Evolutionary conservation across 2,797 vertebrate genomes (phyloP).

Genomic region (Esox lucius): DNA sequence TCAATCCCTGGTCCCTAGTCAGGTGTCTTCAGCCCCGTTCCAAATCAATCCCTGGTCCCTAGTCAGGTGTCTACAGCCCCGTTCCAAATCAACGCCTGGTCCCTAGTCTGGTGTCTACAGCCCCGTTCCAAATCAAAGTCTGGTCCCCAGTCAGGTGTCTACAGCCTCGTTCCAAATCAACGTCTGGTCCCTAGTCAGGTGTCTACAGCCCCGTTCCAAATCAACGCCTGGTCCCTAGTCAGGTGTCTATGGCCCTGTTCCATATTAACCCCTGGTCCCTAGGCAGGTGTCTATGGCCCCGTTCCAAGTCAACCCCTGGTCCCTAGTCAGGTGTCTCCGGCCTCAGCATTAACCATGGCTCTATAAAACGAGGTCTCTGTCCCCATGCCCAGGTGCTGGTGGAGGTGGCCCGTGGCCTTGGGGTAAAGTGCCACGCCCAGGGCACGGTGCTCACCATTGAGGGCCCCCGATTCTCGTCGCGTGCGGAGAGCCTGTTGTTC

Average conservation of each 20-base stretch:
- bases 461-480: conserved; percentile 93
- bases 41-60: not conserved
- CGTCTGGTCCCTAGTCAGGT: not conserved
- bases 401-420: conserved; percentile 85
- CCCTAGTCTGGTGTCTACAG: not conserved
- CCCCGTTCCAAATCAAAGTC: not conserved
- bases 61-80: not conserved
- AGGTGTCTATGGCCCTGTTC: not conserved
- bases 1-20: not conserved
- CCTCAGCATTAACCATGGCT: not conserved
- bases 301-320: not conserved
- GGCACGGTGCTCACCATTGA: conserved; percentile 91
- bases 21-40: not conserved
- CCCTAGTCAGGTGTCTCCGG: no score
- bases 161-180: not conserved
- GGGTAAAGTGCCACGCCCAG: conserved; percentile 85
- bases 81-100: not conserved
- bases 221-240: not conserved
- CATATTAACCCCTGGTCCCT: not conserved
- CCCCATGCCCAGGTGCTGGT: conserved; percentile 78
- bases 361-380: not conserved
- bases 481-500: conserved; percentile 91
- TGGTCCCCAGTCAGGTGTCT: not conserved
- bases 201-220: not conserved
- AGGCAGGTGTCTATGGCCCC: not conserved